phyloP scores from a whole-genome alignment of 23 tunicate species.

The Styela plicata region DNA sequence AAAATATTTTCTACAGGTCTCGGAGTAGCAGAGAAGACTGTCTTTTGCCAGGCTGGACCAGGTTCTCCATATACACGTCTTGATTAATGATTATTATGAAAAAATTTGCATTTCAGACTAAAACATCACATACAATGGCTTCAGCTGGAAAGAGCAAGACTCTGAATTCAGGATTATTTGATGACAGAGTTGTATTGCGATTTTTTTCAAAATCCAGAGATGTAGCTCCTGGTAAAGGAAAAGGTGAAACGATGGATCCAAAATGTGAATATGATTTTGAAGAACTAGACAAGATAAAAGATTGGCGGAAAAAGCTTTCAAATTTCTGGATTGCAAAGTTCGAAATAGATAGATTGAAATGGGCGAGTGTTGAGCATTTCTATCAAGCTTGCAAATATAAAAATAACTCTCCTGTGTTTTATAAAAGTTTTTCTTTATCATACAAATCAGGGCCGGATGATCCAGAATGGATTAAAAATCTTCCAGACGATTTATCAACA shows the following conservation, averaged over 20 bases:
- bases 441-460: background rate
- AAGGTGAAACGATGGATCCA: background rate
- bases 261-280: background rate
- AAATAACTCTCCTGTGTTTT: constrained; percentile 13
- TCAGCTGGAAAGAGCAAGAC: background rate
- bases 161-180: background rate
- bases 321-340: constrained; percentile 3
- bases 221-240: constrained; percentile 13
- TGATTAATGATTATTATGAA: too few relatives aligned
- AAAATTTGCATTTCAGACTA: too few relatives aligned
- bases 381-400: constrained; percentile 15
- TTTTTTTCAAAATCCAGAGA: constrained; percentile 16
- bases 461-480: constrained; percentile 13
- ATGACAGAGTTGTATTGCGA: constrained; percentile 9
- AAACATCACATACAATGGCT: too few relatives aligned
- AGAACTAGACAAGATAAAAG: constrained; percentile 12
- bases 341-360: constrained; percentile 14
- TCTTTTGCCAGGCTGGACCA: too few relatives aligned
- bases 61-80: too few relatives aligned
- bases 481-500: constrained; percentile 1
- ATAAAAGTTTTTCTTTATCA: constrained; percentile 7
- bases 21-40: too few relatives aligned
- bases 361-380: constrained; percentile 26
- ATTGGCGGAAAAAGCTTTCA: constrained; percentile 23
- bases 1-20: too few relatives aligned